Conservation (phyloP, 2,888 invertebrate genomes). For the Lasioglossum figueresi region DNA sequence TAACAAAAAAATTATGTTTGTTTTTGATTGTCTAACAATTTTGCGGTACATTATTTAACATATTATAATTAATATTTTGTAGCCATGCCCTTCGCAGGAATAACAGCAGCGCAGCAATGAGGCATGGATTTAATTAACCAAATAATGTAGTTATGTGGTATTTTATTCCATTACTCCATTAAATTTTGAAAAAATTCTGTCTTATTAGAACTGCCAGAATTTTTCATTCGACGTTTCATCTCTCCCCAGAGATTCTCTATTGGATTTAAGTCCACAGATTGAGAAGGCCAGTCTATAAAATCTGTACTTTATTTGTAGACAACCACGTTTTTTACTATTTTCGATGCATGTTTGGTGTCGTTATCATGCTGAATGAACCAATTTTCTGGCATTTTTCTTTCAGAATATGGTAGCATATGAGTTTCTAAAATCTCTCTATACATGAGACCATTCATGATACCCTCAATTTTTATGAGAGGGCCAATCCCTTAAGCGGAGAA, state of each 20-base stretch:
- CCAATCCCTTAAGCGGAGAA: slow-evolving; percentile 41
- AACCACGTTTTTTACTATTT: background rate
- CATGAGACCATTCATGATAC: background rate
- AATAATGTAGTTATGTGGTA: background rate
- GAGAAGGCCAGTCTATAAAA: background rate
- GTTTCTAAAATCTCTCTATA: background rate
- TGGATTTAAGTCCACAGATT: background rate
- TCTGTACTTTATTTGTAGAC: background rate
- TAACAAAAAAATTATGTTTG: background rate
- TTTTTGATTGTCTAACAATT: background rate
- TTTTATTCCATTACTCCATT: background rate
- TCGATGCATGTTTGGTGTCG: background rate
- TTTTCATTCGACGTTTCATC: background rate
- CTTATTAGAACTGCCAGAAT: background rate
- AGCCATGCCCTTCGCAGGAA: background rate
- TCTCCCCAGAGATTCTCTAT: background rate
- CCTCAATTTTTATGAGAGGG: slow-evolving; percentile 45
- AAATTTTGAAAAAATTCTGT: background rate
- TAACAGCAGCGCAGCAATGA: background rate
- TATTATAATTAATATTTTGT: background rate
- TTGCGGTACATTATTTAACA: background rate
- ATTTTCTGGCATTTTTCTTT: background rate
- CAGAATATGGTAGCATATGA: background rate
- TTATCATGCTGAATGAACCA: background rate
- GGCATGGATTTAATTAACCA: background rate